A percentile compares a stretch with the other conserved stretches of the same genome.
These are phyloP conservation scores for Pygocentrus nattereri DNA, from an alignment of 2,797 vertebrate genomes.

Conservation along the genomic window DNA sequence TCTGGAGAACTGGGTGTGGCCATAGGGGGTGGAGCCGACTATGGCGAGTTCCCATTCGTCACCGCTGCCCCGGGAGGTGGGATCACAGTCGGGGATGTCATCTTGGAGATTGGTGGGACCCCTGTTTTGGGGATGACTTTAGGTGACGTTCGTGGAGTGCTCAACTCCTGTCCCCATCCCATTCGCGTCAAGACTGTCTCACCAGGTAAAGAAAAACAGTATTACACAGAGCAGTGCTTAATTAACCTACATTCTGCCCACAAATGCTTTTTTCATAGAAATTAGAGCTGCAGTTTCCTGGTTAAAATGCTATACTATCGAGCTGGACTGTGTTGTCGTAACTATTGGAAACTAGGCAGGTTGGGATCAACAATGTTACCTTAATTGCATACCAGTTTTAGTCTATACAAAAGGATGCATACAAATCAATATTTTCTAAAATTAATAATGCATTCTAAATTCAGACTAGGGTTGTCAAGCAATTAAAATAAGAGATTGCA, in stretches of 20 bases:
- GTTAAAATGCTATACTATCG: too few species aligned
- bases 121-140: conserved; percentile 83
- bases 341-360: too few species aligned
- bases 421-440: too few species aligned
- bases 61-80: conserved; percentile 77
- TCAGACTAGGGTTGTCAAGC: too few species aligned
- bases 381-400: too few species aligned
- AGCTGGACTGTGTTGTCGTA: too few species aligned
- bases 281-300: too few species aligned
- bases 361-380: too few species aligned
- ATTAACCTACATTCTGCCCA: neutral
- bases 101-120: conserved; percentile 81
- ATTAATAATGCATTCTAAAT: too few species aligned
- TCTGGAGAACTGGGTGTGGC: conserved; percentile 79
- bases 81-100: conserved; percentile 78
- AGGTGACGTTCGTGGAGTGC: conserved; percentile 80
- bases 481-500: too few species aligned
- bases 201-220: conserved; percentile 69
- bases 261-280: too few species aligned
- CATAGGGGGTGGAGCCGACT: conserved; percentile 81
- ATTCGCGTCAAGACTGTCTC: conserved; percentile 83
- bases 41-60: conserved; percentile 82
- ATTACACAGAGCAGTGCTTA: neutral
- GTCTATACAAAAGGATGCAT: too few species aligned
- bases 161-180: conserved; percentile 81